These are phyloP conservation scores for Pangasius krempfi DNA, from an alignment of 2,797 vertebrate species.

Conservation along the genomic window DNA sequence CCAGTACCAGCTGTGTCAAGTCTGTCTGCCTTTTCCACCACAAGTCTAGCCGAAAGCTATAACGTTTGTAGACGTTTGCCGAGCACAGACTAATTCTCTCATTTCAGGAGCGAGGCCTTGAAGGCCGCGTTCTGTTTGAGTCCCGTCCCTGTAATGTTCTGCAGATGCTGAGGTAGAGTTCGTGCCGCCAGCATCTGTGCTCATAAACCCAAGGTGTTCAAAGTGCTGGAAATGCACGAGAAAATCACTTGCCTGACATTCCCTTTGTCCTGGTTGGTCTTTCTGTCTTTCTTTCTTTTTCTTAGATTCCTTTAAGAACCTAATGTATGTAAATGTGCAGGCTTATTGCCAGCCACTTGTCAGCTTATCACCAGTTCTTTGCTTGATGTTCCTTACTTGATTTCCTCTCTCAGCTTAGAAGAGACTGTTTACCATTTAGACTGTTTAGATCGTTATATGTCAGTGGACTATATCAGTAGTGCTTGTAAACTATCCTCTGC, in stretches of 20 bases:
- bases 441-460: neutral
- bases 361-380: neutral
- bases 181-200: slow-evolving; percentile 32
- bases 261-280: neutral
- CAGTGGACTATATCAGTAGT: neutral
- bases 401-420: neutral
- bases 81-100: slow-evolving; percentile 41
- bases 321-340: neutral
- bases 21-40: slow-evolving; percentile 50
- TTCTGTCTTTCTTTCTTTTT: neutral
- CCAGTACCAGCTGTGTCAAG: slow-evolving; percentile 57
- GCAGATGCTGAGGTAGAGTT: slow-evolving; percentile 39
- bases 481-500: neutral
- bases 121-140: slow-evolving; percentile 40
- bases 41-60: slow-evolving; percentile 47
- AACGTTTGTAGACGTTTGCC: slow-evolving; percentile 52
- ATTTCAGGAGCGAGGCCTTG: slow-evolving; percentile 39
- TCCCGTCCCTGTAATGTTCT: slow-evolving; percentile 36
- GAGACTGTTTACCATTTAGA: too few species aligned
- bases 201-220: slow-evolving; percentile 42
- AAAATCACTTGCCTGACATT: neutral
- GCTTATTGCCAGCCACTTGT: neutral
- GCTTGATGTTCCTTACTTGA: neutral
- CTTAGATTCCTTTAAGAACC: neutral
- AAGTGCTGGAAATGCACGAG: slow-evolving; percentile 7